Evolutionary conservation across 2,797 vertebrate species (phyloP), one percentile per base, ranked within the genome.

Genomic region (Gadopsis marmoratus): DNA sequence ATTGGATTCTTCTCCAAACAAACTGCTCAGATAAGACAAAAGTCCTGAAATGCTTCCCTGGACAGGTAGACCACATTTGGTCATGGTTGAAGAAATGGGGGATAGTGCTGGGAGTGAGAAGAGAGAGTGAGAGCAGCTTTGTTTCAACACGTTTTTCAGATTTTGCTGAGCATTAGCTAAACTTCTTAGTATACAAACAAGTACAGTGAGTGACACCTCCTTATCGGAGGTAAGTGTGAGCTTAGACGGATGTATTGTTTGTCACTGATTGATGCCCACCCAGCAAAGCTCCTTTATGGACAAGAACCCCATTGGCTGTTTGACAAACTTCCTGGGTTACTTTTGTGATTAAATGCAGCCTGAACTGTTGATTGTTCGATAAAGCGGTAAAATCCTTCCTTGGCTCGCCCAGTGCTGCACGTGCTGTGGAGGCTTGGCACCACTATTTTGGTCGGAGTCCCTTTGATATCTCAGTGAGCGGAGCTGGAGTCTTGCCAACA

Each of bases 401-500:
- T 85, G 81, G 81, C 79, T 80, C 14, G 7, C 66, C 3, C 66
- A 12, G 60, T 6, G 0, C 70, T 61, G 53, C 77, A n/a, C 79
- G 66, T 65, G 62, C 79, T 78, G 79, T 72, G 7, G 55, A 85
- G 63, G 77, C 58, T 76, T 81, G 85, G 71, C 64, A 79, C 65
- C 64, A 33, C 5, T 56, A 61, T 83, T 87, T 81, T 67, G 68
- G 50, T 78, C 47, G 1, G 51, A 79, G 76, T 78, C 64, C 73
- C 68, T 74, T 76, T 86, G 78, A 60, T 69, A 80, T 78, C 75
- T 43, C 65, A 71, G 61, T 14, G 72, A 51, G 76, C 19, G 8
- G 29, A 8, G 48, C 78, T 92, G 90, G 88, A 82, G 55, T 39
- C 17, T 58, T 29, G 88, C 89, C 91, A 91, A 72, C 55, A 62